These are phyloP conservation scores for Drosophila trapezifrons DNA, from an alignment of 1,140 invertebrate genomes.

Conservation along the genomic window DNA sequence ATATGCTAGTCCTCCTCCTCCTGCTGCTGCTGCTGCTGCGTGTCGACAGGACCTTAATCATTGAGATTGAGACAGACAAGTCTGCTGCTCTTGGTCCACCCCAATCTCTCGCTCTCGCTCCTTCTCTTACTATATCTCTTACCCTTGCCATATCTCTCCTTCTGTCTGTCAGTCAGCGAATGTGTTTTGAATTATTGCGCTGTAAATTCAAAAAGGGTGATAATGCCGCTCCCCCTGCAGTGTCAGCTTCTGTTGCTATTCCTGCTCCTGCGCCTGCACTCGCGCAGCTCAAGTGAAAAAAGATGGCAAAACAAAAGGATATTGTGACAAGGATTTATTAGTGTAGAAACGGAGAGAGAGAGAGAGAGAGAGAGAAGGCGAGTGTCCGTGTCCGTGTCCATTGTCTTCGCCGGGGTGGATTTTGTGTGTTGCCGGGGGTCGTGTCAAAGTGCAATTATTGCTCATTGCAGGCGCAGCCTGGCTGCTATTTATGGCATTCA, in stretches of 20 bases:
- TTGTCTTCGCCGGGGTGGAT: conserved; percentile 70
- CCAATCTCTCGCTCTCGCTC: conserved; percentile 1
- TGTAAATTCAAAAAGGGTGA: conserved; percentile 79
- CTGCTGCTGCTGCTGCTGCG: conserved; percentile 32
- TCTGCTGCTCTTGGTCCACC: conserved; percentile 21
- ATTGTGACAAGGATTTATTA: conserved; percentile 82
- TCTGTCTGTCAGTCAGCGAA: conserved; percentile 65
- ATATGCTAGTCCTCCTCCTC: conserved; percentile 2
- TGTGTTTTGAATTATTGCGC: conserved; percentile 80
- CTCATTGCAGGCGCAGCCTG: conserved; percentile 49
- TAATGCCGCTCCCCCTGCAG: conserved; percentile 15
- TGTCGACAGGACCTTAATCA: conserved; percentile 77
- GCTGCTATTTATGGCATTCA: conserved; percentile 61
- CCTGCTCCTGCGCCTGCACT: not conserved
- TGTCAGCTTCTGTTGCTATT: not conserved
- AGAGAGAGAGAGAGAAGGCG: not conserved
- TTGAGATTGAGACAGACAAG: conserved; percentile 45
- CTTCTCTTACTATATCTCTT: not conserved
- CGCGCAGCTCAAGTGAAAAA: conserved; percentile 53
- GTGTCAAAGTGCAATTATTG: conserved; percentile 75
- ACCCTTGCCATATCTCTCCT: not conserved
- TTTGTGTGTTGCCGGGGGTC: conserved; percentile 27
- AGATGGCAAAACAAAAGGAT: conserved; percentile 79
- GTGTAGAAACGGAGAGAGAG: conserved; percentile 16
- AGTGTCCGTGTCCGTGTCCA: conserved; percentile 30